Evolutionary conservation across 1,140 invertebrate species (phyloP).

Genomic region (Penaeus vannamei): DNA sequence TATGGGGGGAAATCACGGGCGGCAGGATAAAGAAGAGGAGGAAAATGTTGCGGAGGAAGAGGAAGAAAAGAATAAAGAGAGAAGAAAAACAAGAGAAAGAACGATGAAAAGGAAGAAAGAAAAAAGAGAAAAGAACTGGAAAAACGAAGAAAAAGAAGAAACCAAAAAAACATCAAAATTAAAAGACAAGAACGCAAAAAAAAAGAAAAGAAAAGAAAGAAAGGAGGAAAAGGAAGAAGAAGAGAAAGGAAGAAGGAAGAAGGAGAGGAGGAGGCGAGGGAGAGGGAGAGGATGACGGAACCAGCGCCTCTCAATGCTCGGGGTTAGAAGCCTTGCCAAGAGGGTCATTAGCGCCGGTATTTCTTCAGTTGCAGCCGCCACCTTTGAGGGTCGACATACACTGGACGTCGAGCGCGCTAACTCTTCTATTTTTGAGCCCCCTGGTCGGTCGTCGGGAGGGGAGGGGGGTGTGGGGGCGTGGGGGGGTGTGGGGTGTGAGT

Average conservation of each 20-base stretch:
- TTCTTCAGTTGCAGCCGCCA: constrained; percentile 38
- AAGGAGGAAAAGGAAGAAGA: too few species aligned
- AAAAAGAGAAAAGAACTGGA: not conserved
- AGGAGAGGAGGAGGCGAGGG: not conserved
- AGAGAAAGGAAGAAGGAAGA: not conserved
- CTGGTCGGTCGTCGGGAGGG: not conserved
- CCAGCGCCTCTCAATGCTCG: not conserved
- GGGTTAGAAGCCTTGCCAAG: constrained; percentile 32
- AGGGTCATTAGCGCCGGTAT: constrained; percentile 46
- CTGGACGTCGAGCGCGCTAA: not conserved
- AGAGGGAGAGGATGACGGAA: not conserved
- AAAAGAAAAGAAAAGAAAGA: too few species aligned
- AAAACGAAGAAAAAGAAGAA: too few species aligned
- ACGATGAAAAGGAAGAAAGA: too few species aligned
- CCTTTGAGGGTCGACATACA: constrained; percentile 1
- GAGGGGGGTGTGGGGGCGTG: not conserved
- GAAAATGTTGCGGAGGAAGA: too few species aligned
- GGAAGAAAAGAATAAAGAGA: too few species aligned
- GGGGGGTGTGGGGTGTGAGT: not conserved
- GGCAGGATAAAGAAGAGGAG: too few species aligned
- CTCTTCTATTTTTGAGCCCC: constrained; percentile 38
- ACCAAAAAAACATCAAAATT: too few species aligned
- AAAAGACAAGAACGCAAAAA: too few species aligned
- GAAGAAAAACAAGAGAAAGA: too few species aligned
- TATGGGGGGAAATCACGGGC: too few species aligned